Base-by-base conservation (phyloP, 2,797 vertebrate species). In the Clangula hyemalis region DNA sequence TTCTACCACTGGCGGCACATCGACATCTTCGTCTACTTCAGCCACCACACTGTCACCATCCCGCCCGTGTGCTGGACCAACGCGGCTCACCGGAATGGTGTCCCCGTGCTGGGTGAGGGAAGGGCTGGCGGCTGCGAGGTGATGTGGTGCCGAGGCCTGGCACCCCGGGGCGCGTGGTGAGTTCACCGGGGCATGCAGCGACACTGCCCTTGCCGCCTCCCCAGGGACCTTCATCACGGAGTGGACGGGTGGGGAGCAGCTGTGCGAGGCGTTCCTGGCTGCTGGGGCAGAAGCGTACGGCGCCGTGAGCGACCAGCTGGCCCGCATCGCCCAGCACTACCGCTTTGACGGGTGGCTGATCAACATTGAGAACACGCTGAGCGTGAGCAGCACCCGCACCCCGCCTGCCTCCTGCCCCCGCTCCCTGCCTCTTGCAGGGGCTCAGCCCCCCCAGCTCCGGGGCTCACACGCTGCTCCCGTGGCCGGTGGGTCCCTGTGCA, bases 1-100 rank as follows among this genome's bases (percentile, higher is more conserved):
- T 99, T 99, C 97, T 99, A 99, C 96, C 99, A 99, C 97, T 99
- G 99, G 99, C 97, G 98, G 32, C 97, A 98, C 97, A 98, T 99
- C 0, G 99, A 99, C 96, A 96, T 99, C 95, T 99, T 99, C 5
- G 98, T 99, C 71, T 99, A 99, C 98, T 99, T 99, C 97, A 98
- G 98, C 72, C 99, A 99, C 95, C 98, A 97, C 78, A 90, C 97
- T 8, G 98, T 99, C 91, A 99, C 99, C 24, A 97, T 99, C 87
- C 99, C 99, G 2, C 99, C 99, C 0, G 98, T 98, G 16, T 97
- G 98, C 91, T 99, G 99, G 99, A 99, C 98, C 87, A 99, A 99
- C 0, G 98, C 98, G 0, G 99, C 99, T 0, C 99, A 99, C 89
- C 98, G 97, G 80, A 98, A 99, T 0, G 98, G 98, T 0, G 99